Base-by-base conservation (phyloP, 2,888 invertebrate genomes). In the Tetramorium bicarinatum region DNA sequence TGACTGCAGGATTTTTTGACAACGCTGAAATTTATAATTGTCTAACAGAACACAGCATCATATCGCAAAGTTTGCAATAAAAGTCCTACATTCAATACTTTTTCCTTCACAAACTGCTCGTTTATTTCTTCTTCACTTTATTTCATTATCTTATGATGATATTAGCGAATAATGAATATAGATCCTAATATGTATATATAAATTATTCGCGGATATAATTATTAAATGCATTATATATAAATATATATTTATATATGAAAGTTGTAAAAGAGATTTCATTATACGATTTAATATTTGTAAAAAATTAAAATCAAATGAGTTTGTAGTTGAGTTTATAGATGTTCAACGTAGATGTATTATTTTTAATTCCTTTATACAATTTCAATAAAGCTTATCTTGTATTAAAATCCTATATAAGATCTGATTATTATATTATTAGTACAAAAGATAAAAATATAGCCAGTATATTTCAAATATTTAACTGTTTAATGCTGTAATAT, bases 401-500 rank as follows among this genome's bases (percentile, higher is more conserved):
- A 21, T 64, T 64, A 62, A 38, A 38, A 44, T 44, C 9, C 41
- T 41, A 41, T 66, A 66, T 41, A 15, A 66, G 47, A 67, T 47
- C 18, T 66, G 25, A 3, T 47, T 67, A 47, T 1, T 47, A 25
- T 41, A 25, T 47, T 25, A 25, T 66, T 25, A 47, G 8, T 18
- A 25, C 15, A 47, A 47, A 47, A 7, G 4, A 47, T 66, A 29
- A 29, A 13, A 7, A 67, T 67, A 66, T 15, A 25, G 25, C 8
- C 3, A 44, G 0, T 47, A 29, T 47, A 47, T 67, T 67, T 29
- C 11, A 47, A 64, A 44, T 3, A 9, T 47, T 47, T 47, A 18
- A 67, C 18, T 47, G 18, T 67, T 67, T 47, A 67, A n/a, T n/a
- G n/a, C n/a, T n/a, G n/a, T n/a, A n/a, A 47, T 25, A 47, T 38